Base-by-base conservation (phyloP, 2,888 invertebrate genomes). In the Elegia similella region DNA sequence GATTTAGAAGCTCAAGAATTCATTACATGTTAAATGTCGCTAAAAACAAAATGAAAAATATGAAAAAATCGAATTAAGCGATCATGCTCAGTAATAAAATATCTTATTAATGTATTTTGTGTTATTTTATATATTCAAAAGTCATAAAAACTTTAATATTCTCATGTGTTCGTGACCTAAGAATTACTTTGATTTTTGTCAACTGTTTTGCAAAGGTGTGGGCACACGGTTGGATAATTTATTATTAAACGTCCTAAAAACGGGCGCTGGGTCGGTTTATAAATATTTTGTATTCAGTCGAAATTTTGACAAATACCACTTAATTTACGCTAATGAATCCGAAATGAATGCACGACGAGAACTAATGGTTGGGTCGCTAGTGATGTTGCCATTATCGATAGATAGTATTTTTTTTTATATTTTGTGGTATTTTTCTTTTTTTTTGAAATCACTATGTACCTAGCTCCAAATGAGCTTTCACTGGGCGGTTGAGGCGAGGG, bases 271-370 rank as follows among this genome's bases (percentile, higher is more conserved):
- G 75, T 71, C 67, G 72, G 78, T 85, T 84, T 86, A 86, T 84
- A 86, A 86, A 87, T 87, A 85, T 88, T 87, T 87, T 82, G 82
- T 81, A 76, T 80, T 72, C 77, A 65, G 76, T 78, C 77, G 76
- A 82, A 81, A 77, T 83, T 87, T 86, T 87, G 88, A 89, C 88
- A 88, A 88, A 90, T 89, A 89, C 86, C 81, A 86, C 88, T 90
- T 89, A 88, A 90, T 90, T 88, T 87, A 84, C 83, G 82, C 85
- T 88, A 90, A 89, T 88, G 86, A 90, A 85, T 81, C 77, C 81
- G 63, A 82, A 87, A 86, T 86, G 78, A 84, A 86, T 87, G 86
- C 82, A 78, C 70, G 70, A 76, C 74, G 78, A 78, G 79, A 77
- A 80, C 75, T 76, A 80, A 86, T 82, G 81, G 78, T 59, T 57